Evolutionary conservation across 2,888 invertebrate species (phyloP).

Genomic region (Balanococcus diminutus): DNA sequence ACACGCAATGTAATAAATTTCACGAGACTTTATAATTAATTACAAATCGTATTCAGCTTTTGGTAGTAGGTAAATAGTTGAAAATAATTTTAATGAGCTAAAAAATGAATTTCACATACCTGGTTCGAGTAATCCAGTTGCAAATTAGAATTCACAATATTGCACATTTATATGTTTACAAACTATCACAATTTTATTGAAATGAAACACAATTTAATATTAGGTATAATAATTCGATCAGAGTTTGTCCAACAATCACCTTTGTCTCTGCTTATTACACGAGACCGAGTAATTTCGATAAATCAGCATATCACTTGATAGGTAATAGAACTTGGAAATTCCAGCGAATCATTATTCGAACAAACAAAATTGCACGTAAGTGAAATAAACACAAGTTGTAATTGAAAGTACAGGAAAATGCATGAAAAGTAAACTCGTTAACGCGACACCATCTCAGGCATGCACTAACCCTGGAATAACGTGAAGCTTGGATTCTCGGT

Average conservation of each 20-base stretch:
- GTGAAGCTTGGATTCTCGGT: background rate
- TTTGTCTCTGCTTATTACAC: too few species aligned
- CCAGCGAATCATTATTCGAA: too few species aligned
- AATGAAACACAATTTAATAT: too few species aligned
- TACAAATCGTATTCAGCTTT: background rate
- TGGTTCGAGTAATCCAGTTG: background rate
- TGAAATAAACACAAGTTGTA: background rate
- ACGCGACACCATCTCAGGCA: background rate
- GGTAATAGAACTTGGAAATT: too few species aligned
- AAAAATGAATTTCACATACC: background rate
- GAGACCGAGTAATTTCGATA: too few species aligned
- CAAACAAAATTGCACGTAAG: background rate
- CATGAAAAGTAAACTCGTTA: background rate
- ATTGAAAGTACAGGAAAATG: background rate
- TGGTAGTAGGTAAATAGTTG: background rate
- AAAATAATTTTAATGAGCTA: too few species aligned
- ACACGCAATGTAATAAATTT: background rate
- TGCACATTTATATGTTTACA: background rate
- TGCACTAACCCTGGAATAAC: background rate
- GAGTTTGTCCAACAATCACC: too few species aligned
- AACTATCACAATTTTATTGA: too few species aligned
- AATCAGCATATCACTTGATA: too few species aligned
- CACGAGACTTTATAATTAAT: background rate
- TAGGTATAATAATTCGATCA: too few species aligned
- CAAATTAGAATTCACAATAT: background rate